Evolutionary conservation across 1,140 invertebrate genomes (phyloP), one percentile per base, ranked within the genome.

Genomic region (Eriocheir sinensis): DNA sequence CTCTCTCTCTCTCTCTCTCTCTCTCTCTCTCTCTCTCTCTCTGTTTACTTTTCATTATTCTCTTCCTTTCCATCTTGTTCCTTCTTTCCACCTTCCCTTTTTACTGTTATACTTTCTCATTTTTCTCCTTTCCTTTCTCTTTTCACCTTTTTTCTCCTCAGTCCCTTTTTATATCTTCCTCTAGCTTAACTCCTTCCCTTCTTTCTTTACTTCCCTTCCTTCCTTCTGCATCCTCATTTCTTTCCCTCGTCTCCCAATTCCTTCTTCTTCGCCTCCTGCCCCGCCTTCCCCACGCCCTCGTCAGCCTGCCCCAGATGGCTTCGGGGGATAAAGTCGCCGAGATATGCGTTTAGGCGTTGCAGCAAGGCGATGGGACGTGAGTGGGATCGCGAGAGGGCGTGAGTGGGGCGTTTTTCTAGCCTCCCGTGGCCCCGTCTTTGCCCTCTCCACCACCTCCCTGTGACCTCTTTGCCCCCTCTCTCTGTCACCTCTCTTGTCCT

Each of bases 291-390:
- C 12, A 1, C 21, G 21, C 60, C 60, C 60, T 4, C 44, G 60
- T n/a, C 60, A 72, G 60, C 21, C 60, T 72, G 6, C 27, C 60
- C 12, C 60, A 72, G 60, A 72, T 72, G 60, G 60, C 21, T n/a
- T n/a, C 2, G 21, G 27, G 21, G 60, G 60, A 72, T 72, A 72
- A 72, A 72, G 60, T 72, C 21, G 21, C 17, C 6, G 21, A 72
- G 21, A 72, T 72, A 72, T 72, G 27, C 60, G 60, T 72, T 72
- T 72, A 72, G 60, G 60, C 60, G 60, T 72, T 72, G 60, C 60
- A 72, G n/a, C 60, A 72, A 21, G 21, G 60, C 60, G 60, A 72
- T 72, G n/a, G 21, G 1, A 72, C 60, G 60, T 72, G 60, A 72
- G 9, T 4, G 60, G 60, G 60, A 27, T 72, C n/a, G 60, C 60